Evolutionary conservation across 2,888 invertebrate species (phyloP), one percentile per base, ranked within the genome.

Genomic region (Aspidapion aeneum): DNA sequence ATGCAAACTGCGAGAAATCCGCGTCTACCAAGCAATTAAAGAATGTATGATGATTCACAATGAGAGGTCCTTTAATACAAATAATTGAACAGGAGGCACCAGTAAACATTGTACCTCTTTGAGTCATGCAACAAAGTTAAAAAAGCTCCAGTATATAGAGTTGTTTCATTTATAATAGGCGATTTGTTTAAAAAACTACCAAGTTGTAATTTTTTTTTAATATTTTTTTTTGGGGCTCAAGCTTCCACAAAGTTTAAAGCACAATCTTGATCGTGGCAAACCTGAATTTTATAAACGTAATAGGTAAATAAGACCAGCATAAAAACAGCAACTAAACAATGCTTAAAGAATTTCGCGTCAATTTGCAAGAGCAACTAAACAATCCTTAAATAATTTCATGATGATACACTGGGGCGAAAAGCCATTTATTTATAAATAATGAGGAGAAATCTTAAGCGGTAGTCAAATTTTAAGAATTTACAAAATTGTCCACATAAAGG

Each of bases 1-100:
- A 35, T 35, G 79, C 83, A 0, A 75, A 84, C 1, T 87, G 87
- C 66, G 83, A 84, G 0, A 85, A 85, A 69, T 58, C 58, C 16
- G 22, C 72, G 35, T 64, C 65, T 2, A 64, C 68, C 1, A 52
- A 62, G 9, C n/a, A n/a, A n/a, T n/a, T n/a, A n/a, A n/a, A n/a
- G n/a, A n/a, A n/a, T n/a, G n/a, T n/a, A n/a, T n/a, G n/a, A n/a
- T n/a, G n/a, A n/a, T n/a, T n/a, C n/a, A n/a, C n/a, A n/a, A n/a
- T n/a, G n/a, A n/a, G n/a, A n/a, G n/a, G n/a, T n/a, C n/a, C n/a
- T n/a, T n/a, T n/a, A n/a, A n/a, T n/a, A n/a, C n/a, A n/a, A n/a
- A n/a, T n/a, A n/a, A n/a, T n/a, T n/a, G n/a, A n/a, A n/a, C n/a
- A n/a, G n/a, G n/a, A n/a, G n/a, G n/a, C n/a, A n/a, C n/a, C n/a